Conservation (phyloP, 1,140 invertebrate genomes). For the Camponotus vicinus region DNA sequence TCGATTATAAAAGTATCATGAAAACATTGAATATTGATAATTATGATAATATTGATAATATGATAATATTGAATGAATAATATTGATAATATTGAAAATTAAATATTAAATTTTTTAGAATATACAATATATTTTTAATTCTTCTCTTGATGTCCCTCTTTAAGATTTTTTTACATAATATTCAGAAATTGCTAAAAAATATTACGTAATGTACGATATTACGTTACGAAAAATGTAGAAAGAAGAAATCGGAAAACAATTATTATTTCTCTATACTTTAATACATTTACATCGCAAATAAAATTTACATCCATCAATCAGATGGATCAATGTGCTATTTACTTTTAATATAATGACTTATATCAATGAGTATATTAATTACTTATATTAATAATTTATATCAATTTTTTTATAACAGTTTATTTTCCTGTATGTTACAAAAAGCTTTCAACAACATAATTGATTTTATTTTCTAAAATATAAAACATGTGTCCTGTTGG, state of each 20-base stretch:
- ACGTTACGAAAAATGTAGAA: background rate
- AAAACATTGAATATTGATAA: no score
- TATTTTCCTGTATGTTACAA: background rate
- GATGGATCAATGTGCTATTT: background rate
- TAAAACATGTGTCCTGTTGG: background rate
- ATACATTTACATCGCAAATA: background rate
- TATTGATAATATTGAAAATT: no score
- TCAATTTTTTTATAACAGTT: background rate
- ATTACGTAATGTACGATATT: background rate
- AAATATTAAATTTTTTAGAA: conserved; percentile 3
- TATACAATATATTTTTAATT: no score
- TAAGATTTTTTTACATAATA: conserved; percentile 14
- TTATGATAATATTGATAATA: no score
- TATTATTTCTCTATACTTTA: background rate
- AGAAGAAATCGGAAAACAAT: background rate
- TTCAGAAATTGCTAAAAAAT: background rate
- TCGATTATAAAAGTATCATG: no score
- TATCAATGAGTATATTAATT: background rate
- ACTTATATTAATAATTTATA: background rate
- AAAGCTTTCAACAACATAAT: background rate
- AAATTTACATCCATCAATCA: background rate
- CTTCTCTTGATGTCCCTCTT: background rate
- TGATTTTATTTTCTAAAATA: background rate
- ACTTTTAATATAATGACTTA: background rate
- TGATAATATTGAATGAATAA: no score